Base-by-base conservation (phyloP, 2,113 vertebrate species). In the Blennius ocellaris region DNA sequence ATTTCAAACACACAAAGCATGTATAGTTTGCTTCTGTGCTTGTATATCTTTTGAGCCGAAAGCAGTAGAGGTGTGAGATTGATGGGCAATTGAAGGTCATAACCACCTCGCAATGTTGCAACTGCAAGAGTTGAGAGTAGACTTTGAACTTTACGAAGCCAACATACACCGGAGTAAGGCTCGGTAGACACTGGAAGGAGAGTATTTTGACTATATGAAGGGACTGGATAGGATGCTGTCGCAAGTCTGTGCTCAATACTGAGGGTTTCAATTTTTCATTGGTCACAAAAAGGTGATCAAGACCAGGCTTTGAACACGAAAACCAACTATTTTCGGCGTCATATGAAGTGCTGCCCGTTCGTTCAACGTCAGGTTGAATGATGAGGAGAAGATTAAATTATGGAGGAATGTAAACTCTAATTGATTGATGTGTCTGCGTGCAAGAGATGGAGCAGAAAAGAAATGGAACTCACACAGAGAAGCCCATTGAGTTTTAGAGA, bases 401-500 rank as follows among this genome's bases (percentile, higher is more conserved):
- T 76, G 64, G n/a, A 60, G 69, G 60, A 65, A 57, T 62, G 53
- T 68, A 62, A 62, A 57, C 21, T 76, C 38, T 80, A 81, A 86
- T 83, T 84, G 83, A 86, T 81, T 86, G 87, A 76, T 88, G 78
- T 60, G 55, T 87, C 69, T 73, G 49, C 49, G 52, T 11, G 36
- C 74, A 30, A 30, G 77, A 84, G 61, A 67, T 30, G 16, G 64
- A 15, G 66, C 17, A 38, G 43, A 45, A 64, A 48, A 73, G 41
- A 81, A 82, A 47, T 48, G 53, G 61, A 83, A 55, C 60, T 59
- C 80, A 81, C 65, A 76, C 68, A 70, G 81, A 82, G 67, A 81
- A 61, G 48, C 56, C 62, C 48, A 62, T 43, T 77, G 57, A 73
- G 48, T 77, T 86, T 86, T 68, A 51, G 21, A 45, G 56, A 45